Base-by-base conservation (phyloP, 2,888 invertebrate species). In the Polymixis flavicincta region DNA sequence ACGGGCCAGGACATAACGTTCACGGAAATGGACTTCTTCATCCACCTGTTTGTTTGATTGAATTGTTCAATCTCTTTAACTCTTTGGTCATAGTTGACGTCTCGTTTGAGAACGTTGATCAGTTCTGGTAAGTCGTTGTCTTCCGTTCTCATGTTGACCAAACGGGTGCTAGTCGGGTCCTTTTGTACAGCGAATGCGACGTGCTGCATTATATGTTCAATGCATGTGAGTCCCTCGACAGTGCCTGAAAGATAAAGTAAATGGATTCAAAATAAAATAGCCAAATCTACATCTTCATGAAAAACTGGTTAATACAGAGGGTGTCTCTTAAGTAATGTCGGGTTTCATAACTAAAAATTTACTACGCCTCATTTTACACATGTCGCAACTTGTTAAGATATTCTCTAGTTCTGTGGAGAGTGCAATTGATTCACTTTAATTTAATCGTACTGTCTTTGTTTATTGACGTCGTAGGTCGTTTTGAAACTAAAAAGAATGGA, bases 41-140 rank as follows among this genome's bases (percentile, higher is more conserved):
- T 97, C 98, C 98, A 98, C 67, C 98, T 96, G 92, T 98, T 98
- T n/a, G 94, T 95, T 82, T 92, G 88, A 86, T 98, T 98, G 90
- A 97, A 98, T 19, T 93, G 88, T 66, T 96, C 90, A 4, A 97
- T 94, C 19, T 94, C 95, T 78, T 90, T 90, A 61, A 92, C 93
- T 17, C 98, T 94, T 55, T 92, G 89, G 0, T 97, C 96, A 87
- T 97, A 97, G 78, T 98, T 96, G 0, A 96, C 93, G 80, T 96
- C 95, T 75, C 91, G 90, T 85, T 97, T 96, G 54, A 97, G 89
- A 17, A 96, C 95, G 1, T 96, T 92, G 22, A 98, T 95, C 84
- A 98, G 96, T 42, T 94, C 87, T 22, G 96, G 94, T 19, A 97
- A 82, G 68, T 95, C 95, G 80, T 95, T 94, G 80, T 95, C 94